These are phyloP conservation scores for Alligator mississippiensis DNA, from an alignment of 2,113 vertebrate species.

Conservation along the genomic window DNA sequence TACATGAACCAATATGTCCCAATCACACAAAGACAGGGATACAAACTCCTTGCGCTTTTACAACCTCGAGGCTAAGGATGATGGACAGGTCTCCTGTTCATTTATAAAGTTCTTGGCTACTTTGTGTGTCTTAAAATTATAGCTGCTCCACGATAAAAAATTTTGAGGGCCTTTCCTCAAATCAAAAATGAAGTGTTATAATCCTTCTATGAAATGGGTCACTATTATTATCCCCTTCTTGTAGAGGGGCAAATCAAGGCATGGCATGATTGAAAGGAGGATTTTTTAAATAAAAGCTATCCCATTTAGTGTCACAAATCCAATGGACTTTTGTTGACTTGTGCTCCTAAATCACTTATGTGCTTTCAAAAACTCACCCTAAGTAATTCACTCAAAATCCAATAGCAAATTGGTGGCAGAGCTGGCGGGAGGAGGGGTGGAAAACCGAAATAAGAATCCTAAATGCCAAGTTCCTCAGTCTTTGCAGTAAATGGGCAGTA, in stretches of 20 bases:
- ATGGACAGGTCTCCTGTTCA: slow-evolving; percentile 44
- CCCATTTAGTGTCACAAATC: background rate
- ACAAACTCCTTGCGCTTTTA: background rate
- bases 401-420: background rate
- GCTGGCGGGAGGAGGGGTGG: accelerated
- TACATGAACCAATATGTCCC: background rate
- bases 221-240: slow-evolving; percentile 35
- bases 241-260: background rate
- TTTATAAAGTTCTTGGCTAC: slow-evolving; percentile 37
- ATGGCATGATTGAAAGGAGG: background rate
- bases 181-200: slow-evolving; percentile 54
- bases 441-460: background rate
- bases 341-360: accelerated
- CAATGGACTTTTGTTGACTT: accelerated
- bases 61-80: slow-evolving; percentile 1
- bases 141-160: slow-evolving; percentile 13
- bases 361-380: background rate
- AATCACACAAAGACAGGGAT: background rate
- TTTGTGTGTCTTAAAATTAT: slow-evolving; percentile 42
- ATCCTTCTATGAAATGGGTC: slow-evolving; percentile 33
- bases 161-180: slow-evolving; percentile 23
- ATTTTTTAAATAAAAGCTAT: background rate
- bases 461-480: background rate
- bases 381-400: background rate
- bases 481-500: background rate